Percentiles rank a stretch among this genome's conserved stretches.
These are phyloP conservation scores for Esox lucius DNA, from an alignment of 2,797 vertebrate genomes.

Conservation along the genomic window DNA sequence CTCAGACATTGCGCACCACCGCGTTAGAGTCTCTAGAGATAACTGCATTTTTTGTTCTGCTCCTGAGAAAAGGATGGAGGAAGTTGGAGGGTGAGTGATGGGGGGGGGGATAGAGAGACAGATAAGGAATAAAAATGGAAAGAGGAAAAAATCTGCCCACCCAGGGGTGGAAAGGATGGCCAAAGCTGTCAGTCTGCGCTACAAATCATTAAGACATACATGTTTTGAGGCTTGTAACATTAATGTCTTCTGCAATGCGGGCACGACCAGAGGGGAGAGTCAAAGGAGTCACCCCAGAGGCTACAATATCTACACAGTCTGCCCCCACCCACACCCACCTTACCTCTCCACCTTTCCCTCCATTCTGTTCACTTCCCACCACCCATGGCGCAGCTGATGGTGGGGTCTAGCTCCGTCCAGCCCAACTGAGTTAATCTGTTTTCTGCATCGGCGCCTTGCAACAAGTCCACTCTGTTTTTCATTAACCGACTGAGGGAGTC, in stretches of 20 bases:
- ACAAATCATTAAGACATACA: slow-evolving; percentile 54
- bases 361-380: slow-evolving; percentile 24
- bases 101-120: slow-evolving; percentile 40
- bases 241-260: slow-evolving; percentile 41
- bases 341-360: slow-evolving; percentile 10
- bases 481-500: slow-evolving; percentile 70
- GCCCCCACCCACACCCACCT: not conserved
- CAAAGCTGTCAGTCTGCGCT: slow-evolving; percentile 48
- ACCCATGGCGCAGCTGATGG: slow-evolving; percentile 42
- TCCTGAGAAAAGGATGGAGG: slow-evolving; percentile 34
- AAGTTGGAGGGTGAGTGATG: not conserved
- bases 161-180: slow-evolving; percentile 31
- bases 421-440: slow-evolving; percentile 76
- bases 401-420: slow-evolving; percentile 41
- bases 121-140: slow-evolving; percentile 31
- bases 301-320: slow-evolving; percentile 20
- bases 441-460: slow-evolving; percentile 76
- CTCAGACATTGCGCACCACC: slow-evolving; percentile 62
- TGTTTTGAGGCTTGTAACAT: slow-evolving; percentile 49
- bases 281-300: not conserved
- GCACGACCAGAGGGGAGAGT: slow-evolving; percentile 9
- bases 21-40: slow-evolving; percentile 57
- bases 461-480: slow-evolving; percentile 78
- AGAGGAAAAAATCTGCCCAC: slow-evolving; percentile 26
- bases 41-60: slow-evolving; percentile 56